Conservation (phyloP, 2,888 invertebrate genomes). For the Prostheceraeus crozeri region DNA sequence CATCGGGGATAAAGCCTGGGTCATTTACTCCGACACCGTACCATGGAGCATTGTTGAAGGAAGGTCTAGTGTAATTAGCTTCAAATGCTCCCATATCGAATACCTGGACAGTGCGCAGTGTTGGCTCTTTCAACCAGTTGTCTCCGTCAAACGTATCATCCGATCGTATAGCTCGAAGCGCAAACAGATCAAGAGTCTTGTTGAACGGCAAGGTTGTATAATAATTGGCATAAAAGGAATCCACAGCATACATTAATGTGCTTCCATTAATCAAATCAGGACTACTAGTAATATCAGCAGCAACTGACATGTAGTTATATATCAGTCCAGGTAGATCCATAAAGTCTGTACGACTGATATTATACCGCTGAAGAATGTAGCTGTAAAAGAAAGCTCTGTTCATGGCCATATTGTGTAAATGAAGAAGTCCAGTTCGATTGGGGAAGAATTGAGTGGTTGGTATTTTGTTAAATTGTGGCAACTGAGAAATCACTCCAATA, state of each 20-base stretch:
- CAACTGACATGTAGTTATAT: slow-evolving; percentile 87
- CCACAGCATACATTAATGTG: slow-evolving; percentile 83
- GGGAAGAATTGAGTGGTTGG: slow-evolving; percentile 36
- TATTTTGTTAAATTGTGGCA: slow-evolving; percentile 71
- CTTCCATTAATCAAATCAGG: slow-evolving; percentile 75
- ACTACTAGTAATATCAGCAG: slow-evolving; percentile 87
- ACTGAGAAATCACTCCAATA: slow-evolving; percentile 75
- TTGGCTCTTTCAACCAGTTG: too few species aligned
- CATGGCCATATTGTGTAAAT: slow-evolving; percentile 90
- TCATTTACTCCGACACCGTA: too few species aligned
- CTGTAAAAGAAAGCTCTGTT: slow-evolving; percentile 70
- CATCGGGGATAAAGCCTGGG: too few species aligned
- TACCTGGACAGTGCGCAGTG: too few species aligned
- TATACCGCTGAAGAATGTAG: slow-evolving; percentile 45
- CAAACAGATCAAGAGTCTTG: slow-evolving; percentile 84
- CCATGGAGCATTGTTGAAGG: too few species aligned
- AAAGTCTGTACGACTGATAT: slow-evolving; percentile 44
- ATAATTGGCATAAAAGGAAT: slow-evolving; percentile 84
- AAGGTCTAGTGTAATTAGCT: too few species aligned
- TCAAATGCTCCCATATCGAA: too few species aligned
- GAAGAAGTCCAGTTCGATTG: slow-evolving; percentile 81
- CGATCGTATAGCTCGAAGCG: slow-evolving; percentile 71
- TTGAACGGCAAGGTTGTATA: slow-evolving; percentile 84
- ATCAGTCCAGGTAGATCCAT: slow-evolving; percentile 89
- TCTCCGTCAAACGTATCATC: too few species aligned